A percentile compares a stretch with the other conserved stretches of the same genome.
Conservation (phyloP, 2,797 vertebrate genomes). For the Glossophaga mutica region DNA sequence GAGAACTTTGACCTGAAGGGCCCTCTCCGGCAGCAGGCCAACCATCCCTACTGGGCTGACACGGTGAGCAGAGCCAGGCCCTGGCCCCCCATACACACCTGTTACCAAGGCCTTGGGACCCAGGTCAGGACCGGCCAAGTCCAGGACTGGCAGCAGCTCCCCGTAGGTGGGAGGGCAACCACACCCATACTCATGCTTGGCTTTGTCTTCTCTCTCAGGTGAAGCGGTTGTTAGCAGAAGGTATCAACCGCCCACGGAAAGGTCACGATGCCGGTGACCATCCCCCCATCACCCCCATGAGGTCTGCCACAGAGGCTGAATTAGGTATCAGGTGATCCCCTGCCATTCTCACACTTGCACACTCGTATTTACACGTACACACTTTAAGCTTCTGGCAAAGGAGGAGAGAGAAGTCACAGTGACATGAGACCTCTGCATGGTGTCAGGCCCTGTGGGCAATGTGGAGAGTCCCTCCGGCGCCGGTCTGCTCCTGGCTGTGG, state of each 20-base stretch:
- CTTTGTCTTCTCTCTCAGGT: conserved; percentile 83
- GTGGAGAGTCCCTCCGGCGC: not conserved
- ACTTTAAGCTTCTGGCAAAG: not conserved
- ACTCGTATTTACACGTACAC: not conserved
- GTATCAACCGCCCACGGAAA: conserved; percentile 95
- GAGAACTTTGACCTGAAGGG: conserved; percentile 97
- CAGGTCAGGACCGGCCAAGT: not conserved
- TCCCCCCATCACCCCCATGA: conserved; percentile 98
- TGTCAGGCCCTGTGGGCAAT: not conserved
- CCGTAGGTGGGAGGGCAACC: no score
- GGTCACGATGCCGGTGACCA: conserved; percentile 95
- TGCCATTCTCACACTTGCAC: no score
- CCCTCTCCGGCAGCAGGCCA: conserved; percentile 91
- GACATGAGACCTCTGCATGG: not conserved
- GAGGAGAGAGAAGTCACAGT: not conserved
- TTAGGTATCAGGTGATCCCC: conserved; percentile 84
- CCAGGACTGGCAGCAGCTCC: not conserved
- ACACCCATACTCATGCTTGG: not conserved
- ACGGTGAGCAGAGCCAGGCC: conserved; percentile 83
- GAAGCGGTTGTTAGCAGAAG: conserved; percentile 88
- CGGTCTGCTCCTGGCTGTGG: not conserved
- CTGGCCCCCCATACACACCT: fast-evolving
- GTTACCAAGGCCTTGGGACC: not conserved
- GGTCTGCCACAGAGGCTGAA: conserved; percentile 91
- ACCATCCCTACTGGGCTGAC: conserved; percentile 91